phyloP scores from a whole-genome alignment of 1,140 invertebrate species.

The Sycophila sp. region DNA sequence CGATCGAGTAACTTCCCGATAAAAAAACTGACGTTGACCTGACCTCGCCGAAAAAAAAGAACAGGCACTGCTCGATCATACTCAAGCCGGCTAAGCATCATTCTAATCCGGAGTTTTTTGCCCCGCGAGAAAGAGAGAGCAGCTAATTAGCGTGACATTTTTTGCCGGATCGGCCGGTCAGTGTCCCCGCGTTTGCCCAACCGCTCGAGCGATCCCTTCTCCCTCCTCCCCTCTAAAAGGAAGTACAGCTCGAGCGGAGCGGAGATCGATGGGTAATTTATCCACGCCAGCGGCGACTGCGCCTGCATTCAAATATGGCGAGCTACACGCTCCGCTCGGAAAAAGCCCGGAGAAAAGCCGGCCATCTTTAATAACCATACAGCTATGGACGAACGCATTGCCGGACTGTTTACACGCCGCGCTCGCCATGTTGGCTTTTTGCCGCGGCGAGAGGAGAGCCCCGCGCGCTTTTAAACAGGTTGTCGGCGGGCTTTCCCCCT shows the following conservation, averaged over 20 bases:
- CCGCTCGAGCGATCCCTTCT: too few species aligned
- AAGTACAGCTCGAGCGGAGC: background rate
- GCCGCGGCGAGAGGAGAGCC: constrained; percentile 53
- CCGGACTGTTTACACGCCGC: background rate
- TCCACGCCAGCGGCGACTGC: constrained; percentile 10
- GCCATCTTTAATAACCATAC: constrained; percentile 63
- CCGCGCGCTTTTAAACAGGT: constrained; percentile 58
- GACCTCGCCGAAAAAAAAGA: background rate
- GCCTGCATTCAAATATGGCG: constrained; percentile 57
- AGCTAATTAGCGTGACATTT: constrained; percentile 21
- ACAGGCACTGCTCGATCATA: background rate
- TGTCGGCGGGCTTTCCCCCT: constrained; percentile 46
- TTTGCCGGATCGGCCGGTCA: background rate
- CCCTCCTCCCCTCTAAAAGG: constrained; percentile 5
- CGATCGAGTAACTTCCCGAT: too few species aligned
- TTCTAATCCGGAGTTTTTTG: background rate
- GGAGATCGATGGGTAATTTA: constrained; percentile 26
- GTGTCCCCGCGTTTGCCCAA: background rate
- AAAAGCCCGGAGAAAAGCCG: constrained; percentile 39
- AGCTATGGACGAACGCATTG: background rate
- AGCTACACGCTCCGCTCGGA: constrained; percentile 14
- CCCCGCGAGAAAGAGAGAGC: background rate
- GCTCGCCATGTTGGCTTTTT: constrained; percentile 59
- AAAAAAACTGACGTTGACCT: too few species aligned
- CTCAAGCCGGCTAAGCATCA: too few species aligned